Conservation (phyloP, 1,140 invertebrate genomes). For the Zaprionus ornatus region DNA sequence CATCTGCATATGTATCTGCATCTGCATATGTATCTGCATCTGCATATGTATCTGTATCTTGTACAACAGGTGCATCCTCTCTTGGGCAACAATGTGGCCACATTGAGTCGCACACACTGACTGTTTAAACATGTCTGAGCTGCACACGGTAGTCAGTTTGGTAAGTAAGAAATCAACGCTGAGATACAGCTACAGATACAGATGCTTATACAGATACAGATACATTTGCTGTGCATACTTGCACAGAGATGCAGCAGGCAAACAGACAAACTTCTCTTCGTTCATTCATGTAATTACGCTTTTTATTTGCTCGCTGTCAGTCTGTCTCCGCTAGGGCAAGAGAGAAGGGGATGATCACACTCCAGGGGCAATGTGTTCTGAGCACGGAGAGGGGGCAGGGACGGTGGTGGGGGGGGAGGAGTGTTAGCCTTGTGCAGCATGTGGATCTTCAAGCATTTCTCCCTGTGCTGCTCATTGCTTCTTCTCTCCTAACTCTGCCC, state of each 20-base stretch:
- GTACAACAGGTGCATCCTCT: constrained; percentile 20
- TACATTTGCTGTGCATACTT: constrained; percentile 10
- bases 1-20: no score
- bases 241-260: neutral
- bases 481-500: no score
- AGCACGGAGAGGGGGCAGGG: neutral
- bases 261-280: constrained; percentile 1
- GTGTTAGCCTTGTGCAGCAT: constrained; percentile 20
- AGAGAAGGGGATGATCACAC: neutral
- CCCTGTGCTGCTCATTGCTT: no score
- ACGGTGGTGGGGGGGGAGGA: neutral
- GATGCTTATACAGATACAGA: constrained; percentile 1
- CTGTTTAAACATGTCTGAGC: neutral
- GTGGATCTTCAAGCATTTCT: constrained; percentile 31
- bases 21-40: no score
- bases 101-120: constrained; percentile 6
- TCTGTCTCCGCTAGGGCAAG: neutral
- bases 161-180: constrained; percentile 42
- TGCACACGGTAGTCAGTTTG: constrained; percentile 5
- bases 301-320: constrained; percentile 42
- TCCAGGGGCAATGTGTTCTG: neutral
- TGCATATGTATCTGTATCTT: neutral
- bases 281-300: constrained; percentile 73
- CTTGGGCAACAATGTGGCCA: constrained; percentile 8
- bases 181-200: constrained; percentile 13